phyloP scores from a whole-genome alignment of 2,888 invertebrate genomes.

The Nephrotoma guestfalica region DNA sequence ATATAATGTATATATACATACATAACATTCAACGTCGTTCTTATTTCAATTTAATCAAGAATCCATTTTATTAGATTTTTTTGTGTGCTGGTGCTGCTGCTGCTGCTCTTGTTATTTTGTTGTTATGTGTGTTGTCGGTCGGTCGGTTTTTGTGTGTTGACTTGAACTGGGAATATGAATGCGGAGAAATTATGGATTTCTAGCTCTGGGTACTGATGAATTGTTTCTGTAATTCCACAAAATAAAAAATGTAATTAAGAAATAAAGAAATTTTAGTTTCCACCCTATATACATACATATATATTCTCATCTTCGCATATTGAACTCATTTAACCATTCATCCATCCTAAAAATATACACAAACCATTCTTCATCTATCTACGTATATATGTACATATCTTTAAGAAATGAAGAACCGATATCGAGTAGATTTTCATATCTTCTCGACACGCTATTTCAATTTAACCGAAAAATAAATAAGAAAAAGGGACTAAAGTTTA shows the following conservation, averaged over 20 bases:
- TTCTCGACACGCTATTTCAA: constrained; percentile 7
- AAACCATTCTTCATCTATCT: not conserved
- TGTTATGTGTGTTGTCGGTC: constrained; percentile 1
- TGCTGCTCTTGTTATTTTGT: not conserved
- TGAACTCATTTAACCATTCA: not conserved
- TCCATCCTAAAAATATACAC: not conserved
- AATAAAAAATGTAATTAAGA: not conserved
- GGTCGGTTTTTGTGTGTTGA: not conserved
- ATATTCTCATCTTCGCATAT: too few species aligned
- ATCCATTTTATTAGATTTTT: constrained; percentile 2
- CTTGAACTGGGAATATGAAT: not conserved
- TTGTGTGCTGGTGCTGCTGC: not conserved
- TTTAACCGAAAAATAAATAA: not conserved
- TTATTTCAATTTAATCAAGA: constrained; percentile 6
- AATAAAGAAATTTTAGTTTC: not conserved
- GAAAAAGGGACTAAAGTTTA: not conserved
- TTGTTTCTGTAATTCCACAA: not conserved
- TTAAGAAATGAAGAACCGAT: not conserved
- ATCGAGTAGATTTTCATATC: constrained; percentile 5
- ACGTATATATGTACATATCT: not conserved
- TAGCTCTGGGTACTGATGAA: not conserved
- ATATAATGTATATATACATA: not conserved
- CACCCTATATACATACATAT: not conserved
- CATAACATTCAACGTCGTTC: not conserved
- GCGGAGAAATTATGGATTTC: not conserved